Evolutionary conservation across 2,113 vertebrate species (phyloP).

Genomic region (Aleadryas rufinucha): DNA sequence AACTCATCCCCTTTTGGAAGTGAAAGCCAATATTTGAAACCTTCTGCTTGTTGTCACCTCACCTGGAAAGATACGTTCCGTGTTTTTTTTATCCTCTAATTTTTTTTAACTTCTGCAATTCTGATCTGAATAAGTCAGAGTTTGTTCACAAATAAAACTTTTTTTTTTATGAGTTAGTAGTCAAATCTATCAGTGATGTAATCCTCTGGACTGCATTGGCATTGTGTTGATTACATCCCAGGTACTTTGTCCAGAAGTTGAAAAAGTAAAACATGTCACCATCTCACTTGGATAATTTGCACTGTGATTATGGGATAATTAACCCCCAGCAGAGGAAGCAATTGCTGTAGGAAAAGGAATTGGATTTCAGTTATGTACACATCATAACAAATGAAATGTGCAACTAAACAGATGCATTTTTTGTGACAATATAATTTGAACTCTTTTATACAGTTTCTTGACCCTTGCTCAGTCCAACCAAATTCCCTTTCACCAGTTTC

Average conservation of each 20-base stretch:
- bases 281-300: background rate
- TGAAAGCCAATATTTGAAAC: background rate
- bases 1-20: background rate
- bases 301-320: background rate
- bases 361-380: background rate
- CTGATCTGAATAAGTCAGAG: background rate
- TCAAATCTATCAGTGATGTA: background rate
- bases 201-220: background rate
- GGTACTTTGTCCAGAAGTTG: background rate
- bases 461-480: background rate
- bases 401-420: background rate
- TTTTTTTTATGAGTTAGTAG: background rate
- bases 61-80: background rate
- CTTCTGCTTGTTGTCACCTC: background rate
- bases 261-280: background rate
- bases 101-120: background rate
- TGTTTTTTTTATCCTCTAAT: fast-evolving
- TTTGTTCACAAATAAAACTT: background rate
- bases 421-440: background rate
- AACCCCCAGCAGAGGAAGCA: background rate
- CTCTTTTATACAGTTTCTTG: background rate
- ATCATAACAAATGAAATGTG: background rate
- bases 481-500: background rate
- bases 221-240: background rate
- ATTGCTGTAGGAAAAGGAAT: background rate